Evolutionary conservation across 2,113 vertebrate genomes (phyloP).

Genomic region (Pomatostomus ruficeps): DNA sequence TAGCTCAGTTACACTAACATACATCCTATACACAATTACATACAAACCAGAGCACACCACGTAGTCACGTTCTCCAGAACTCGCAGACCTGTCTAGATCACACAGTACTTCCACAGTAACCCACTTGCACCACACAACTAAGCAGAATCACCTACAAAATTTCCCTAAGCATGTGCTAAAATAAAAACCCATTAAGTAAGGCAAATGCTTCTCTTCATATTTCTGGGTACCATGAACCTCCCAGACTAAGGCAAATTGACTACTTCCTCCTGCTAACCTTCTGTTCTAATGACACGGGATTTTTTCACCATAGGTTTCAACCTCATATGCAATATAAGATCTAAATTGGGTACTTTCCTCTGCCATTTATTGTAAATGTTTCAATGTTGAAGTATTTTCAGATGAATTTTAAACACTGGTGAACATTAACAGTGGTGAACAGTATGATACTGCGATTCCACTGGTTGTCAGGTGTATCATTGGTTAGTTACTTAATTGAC

Average conservation of each 20-base stretch:
- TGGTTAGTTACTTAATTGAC: neutral
- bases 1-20: neutral
- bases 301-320: neutral
- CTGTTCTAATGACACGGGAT: neutral
- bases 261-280: neutral
- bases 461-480: neutral
- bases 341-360: neutral
- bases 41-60: neutral
- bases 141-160: neutral
- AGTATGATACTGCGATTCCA: neutral
- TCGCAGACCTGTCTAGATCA: neutral
- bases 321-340: fast-evolving
- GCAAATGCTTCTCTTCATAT: neutral
- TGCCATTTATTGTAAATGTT: neutral
- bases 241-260: neutral
- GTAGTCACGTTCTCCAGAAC: neutral
- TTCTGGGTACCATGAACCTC: neutral
- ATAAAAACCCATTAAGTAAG: neutral
- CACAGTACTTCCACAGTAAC: neutral
- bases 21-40: neutral
- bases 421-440: neutral
- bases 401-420: neutral
- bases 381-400: neutral
- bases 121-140: neutral
- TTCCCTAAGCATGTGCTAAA: neutral